Evolutionary conservation across 2,113 vertebrate species (phyloP), one percentile per base, ranked within the genome.

Genomic region (Misgurnus anguillicaudatus): DNA sequence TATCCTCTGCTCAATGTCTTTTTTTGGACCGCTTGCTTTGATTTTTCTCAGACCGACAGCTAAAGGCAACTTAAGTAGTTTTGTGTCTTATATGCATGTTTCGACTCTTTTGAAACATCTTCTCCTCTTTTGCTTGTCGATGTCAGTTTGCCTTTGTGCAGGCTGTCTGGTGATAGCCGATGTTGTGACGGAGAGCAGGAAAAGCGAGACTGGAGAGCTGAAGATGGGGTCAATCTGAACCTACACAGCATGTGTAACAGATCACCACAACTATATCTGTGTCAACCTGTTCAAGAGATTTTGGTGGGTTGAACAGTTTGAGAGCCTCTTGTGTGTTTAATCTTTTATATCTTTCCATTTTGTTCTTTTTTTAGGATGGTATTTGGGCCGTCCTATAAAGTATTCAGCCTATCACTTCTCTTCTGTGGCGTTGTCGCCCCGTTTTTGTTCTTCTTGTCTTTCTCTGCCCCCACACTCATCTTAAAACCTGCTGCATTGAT

Each of bases 151-250:
- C 5, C 51, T 7, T 51, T 63, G 24, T 64, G 19, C 13, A 61
- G 11, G n/a, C 57, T 36, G 39, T 62, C 36, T 10, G 6, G 24
- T 71, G 19, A 65, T 65, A n/a, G 16, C n/a, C 10, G 39, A 73
- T 73, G 21, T 42, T 58, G 55, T 4, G 55, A 47, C 19, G 47
- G 57, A 31, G 39, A 74, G 42, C 2, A 0, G 53, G 53, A n/a
- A 24, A 55, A 72, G 21, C 58, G 36, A 21, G 51, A 45, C 71
- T 61, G 11, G 57, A 61, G 39, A 74, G 71, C 57, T 74, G 41
- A 62, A 47, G 57, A 60, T 62, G 72, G 60, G 19, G 72, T 21
- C 72, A 74, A 74, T 47, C 72, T 36, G 38, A 45, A 36, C 48
- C 51, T 53, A 70, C 51, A 41, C 36, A 72, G 53, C 36, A n/a